Base-by-base conservation (phyloP, 2,797 vertebrate genomes). In the Dendrocincla fuliginosa region DNA sequence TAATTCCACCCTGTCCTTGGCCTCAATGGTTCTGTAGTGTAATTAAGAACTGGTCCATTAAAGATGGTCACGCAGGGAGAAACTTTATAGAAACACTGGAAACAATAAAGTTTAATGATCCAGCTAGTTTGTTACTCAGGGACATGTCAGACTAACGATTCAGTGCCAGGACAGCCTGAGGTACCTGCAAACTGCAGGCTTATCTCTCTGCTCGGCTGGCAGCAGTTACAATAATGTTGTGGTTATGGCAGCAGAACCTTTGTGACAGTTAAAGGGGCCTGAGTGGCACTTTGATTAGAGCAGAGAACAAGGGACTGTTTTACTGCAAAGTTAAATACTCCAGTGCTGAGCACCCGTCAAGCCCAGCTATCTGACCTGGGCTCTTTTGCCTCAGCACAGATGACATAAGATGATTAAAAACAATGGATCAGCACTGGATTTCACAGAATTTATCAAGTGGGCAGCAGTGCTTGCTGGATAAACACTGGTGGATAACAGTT, bases 101-200 rank as follows among this genome's bases (percentile, higher is more conserved):
- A 67, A 50, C 69, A 52, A 53, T 80, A 27, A 83, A 84, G 60
- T 68, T 90, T 69, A 94, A 88, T 39, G 55, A 78, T 22, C 39
- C 67, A 69, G 76, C 13, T 12, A 57, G 39, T 2, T 47, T 37
- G 74, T 79, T 73, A 79, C 47, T 65, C 37, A 56, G 41, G 24
- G 53, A 52, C 44, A 56, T 0, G 0, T 22, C 55, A 83, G 25
- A 24, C 22, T 41, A 32, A 60, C 0, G 42, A 55, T 25, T 57
- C 44, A 32, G n/a, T 10, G 44, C 23, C 68, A 32, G 49, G 20
- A 41, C 33, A 84, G 76, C n/a, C 42, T 0, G 0, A 5, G 3
- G 44, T 17, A 47, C 57, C 80, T 42, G 35, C 63, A 83, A 80
- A 68, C 10, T 35, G 39, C 49, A 87, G 60, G 50, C 55, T 73